phyloP scores from a whole-genome alignment of 2,888 invertebrate genomes.

The Cotesia congregata region DNA sequence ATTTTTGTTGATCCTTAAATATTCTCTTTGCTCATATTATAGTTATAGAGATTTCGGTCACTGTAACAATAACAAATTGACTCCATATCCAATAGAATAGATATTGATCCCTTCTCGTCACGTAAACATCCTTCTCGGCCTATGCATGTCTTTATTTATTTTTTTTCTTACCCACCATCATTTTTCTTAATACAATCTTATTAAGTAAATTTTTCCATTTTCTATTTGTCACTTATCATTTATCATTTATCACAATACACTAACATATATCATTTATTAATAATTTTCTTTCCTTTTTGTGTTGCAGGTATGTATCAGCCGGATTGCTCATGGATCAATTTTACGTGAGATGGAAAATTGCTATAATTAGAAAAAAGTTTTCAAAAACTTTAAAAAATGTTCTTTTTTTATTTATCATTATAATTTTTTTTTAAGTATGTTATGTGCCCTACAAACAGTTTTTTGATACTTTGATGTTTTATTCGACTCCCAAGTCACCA shows the following conservation, averaged over 20 bases:
- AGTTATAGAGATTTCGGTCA: too few species aligned
- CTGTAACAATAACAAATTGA: too few species aligned
- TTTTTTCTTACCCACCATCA: too few species aligned
- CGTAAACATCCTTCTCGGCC: too few species aligned
- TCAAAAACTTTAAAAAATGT: not conserved
- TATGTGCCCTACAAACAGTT: not conserved
- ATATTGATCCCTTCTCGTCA: too few species aligned
- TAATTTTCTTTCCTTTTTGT: conserved; percentile 43
- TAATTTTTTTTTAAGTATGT: not conserved
- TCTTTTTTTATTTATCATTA: not conserved
- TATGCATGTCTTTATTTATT: too few species aligned
- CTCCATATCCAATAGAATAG: too few species aligned
- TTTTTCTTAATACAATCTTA: too few species aligned
- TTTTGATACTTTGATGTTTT: not conserved
- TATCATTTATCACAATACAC: too few species aligned
- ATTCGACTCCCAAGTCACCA: not conserved
- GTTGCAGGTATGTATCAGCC: conserved; percentile 58
- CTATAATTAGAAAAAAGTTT: not conserved
- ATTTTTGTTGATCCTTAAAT: not conserved
- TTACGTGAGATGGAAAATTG: conserved; percentile 37
- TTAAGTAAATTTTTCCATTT: too few species aligned
- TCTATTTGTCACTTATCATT: too few species aligned
- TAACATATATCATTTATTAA: not conserved
- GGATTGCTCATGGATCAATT: conserved; percentile 23
- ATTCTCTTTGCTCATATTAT: not conserved